Base-by-base conservation (phyloP, 2,797 vertebrate genomes). In the Pangasius macronema region DNA sequence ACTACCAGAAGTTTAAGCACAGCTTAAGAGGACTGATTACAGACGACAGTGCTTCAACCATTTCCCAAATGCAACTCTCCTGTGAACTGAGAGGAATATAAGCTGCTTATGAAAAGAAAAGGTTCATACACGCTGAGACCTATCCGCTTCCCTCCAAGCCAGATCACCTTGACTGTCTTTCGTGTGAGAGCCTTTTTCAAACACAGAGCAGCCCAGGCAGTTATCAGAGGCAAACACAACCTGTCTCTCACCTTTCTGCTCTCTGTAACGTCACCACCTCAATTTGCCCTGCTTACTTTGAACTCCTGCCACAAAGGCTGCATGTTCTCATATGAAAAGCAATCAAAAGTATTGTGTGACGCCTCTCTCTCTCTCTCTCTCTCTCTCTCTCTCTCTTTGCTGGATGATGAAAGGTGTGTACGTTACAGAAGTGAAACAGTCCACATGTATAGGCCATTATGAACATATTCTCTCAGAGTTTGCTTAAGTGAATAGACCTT, bases 61-160 rank as follows among this genome's bases (percentile, higher is more conserved):
- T 83, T 89, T 75, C 42, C 67, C 79, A 57, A 88, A 67, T 82
- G 65, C 30, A 11, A 77, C 55, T 84, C 63, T 88, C 72, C 80
- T 65, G 72, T 85, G 68, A 87, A 82, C 22, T 81, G 63, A 88
- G 75, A 65, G 27, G 8, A 72, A 65, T 24, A 83, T 88, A 88
- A 87, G 85, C 87, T n/a, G 83, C 75, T 90, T 91, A 82, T 86
- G 88, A 77, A 89, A 89, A 88, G 85, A 82, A 85, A 90, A 88
- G 84, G 82, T 88, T 90, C 75, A 90, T 90, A 84, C 75, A 77
- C 73, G 55, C 83, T 51, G 46, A 84, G 73, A 42, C 80, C 85
- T 84, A 85, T 87, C 80, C 42, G 14, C 70, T 76, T 61, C 82
- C 83, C 70, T 59, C 55, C 30, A 65, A 79, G 75, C 67, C 67